Conservation (phyloP, 1,140 invertebrate genomes). For the Leptopilina clavipes region DNA sequence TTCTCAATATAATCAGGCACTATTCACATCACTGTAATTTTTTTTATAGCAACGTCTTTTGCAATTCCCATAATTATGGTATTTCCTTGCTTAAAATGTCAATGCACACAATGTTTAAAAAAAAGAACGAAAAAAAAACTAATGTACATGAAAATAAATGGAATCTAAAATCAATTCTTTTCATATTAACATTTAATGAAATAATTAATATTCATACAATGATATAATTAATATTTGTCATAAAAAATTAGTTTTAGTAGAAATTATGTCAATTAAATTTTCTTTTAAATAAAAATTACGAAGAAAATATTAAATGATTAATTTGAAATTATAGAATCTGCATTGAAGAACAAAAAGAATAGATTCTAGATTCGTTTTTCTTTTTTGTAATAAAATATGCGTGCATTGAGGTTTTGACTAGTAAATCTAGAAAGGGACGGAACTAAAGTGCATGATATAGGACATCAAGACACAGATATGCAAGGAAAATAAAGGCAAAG, state of each 20-base stretch:
- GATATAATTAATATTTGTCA: too few relatives aligned
- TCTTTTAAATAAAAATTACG: background rate
- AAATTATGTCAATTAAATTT: too few relatives aligned
- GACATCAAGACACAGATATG: slow-evolving; percentile 64
- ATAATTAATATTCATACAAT: too few relatives aligned
- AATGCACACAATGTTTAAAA: slow-evolving; percentile 16
- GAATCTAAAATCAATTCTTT: slow-evolving; percentile 8
- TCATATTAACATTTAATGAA: too few relatives aligned
- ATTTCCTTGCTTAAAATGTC: slow-evolving; percentile 29
- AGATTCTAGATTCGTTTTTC: background rate
- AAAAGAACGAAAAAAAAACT: background rate
- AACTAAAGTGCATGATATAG: slow-evolving; percentile 63
- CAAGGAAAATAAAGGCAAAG: slow-evolving; percentile 64
- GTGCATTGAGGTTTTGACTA: slow-evolving; percentile 28
- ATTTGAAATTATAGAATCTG: too few relatives aligned
- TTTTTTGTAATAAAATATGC: background rate
- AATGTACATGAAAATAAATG: background rate
- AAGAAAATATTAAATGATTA: too few relatives aligned
- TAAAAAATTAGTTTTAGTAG: background rate
- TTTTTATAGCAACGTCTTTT: background rate
- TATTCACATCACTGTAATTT: background rate
- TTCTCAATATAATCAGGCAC: slow-evolving; percentile 15
- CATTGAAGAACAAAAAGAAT: too few relatives aligned
- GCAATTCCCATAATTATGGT: background rate
- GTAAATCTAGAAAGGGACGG: background rate